Base-by-base conservation (phyloP, 2,888 invertebrate species). In the Stramonita haemastoma region DNA sequence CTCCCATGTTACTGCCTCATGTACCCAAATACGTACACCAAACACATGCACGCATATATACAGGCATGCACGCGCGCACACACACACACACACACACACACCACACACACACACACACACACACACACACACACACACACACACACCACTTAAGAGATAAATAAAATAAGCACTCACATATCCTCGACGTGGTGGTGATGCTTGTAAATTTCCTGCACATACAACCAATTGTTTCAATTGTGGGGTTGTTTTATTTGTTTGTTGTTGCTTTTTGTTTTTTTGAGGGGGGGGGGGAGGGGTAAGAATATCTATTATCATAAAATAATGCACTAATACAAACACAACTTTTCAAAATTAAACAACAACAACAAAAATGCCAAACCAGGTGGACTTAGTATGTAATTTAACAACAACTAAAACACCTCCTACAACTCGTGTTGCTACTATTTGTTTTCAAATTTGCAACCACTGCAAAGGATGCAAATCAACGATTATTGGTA, bases 141-240 rank as follows among this genome's bases (percentile, higher is more conserved):
- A 26, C 26, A 73, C 13, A n/a, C 6, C 73, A 73, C 4, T 87
- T n/a, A 46, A 79, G 5, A 22, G 56, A 46, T 13, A 46, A 86
- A 81, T 36, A 46, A 36, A 56, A 85, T 32, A 73, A 29, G 32
- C 86, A 90, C 92, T 92, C 89, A 92, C 92, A 91, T 92, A 91
- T 91, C 92, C 91, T 87, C 92, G 90, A 87, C 92, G 90, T 77
- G 91, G 91, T 36, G 93, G 92, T 29, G 92, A 89, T n/a, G 85
- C 86, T 84, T 87, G 89, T 36, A 87, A 26, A 56, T 83, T 88
- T 56, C 89, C 90, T 89, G 90, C 89, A 77, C 89, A 89, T 89
- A 88, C 17, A 87, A 57, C 19, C 26, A 79, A 46, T 46, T 46
- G 46, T 8, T 5, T 46, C n/a, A n/a, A n/a, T n/a, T n/a, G n/a